phyloP scores from a whole-genome alignment of 1,140 invertebrate genomes.

The Gonatopus flavifemur region DNA sequence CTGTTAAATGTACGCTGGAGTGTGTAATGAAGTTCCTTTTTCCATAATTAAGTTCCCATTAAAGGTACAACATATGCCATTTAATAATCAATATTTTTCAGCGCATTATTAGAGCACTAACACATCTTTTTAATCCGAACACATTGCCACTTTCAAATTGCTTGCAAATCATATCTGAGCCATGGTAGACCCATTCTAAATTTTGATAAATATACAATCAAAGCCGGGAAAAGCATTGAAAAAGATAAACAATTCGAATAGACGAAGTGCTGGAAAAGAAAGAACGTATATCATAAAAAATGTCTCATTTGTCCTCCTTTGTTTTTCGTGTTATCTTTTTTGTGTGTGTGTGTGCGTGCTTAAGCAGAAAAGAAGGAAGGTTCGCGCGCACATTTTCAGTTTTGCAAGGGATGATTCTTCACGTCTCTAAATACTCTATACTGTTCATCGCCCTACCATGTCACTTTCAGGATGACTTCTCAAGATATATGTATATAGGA shows the following conservation, averaged over 20 bases:
- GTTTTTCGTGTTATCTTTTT: too few species aligned
- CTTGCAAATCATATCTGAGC: constrained; percentile 68
- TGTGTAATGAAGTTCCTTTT: too few species aligned
- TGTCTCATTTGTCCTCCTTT: too few species aligned
- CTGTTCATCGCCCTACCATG: constrained; percentile 9
- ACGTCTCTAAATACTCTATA: constrained; percentile 23
- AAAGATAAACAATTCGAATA: constrained; percentile 23
- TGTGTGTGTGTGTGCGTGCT: background rate
- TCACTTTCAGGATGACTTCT: constrained; percentile 11
- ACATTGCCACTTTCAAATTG: constrained; percentile 67
- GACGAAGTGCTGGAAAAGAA: constrained; percentile 26
- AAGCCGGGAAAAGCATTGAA: constrained; percentile 49
- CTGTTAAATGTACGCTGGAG: constrained; percentile 8
- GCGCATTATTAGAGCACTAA: constrained; percentile 33
- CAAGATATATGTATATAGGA: constrained; percentile 19
- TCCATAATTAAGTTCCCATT: constrained; percentile 2
- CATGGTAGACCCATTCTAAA: constrained; percentile 59
- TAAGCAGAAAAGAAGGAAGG: constrained; percentile 14
- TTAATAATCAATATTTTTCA: constrained; percentile 32
- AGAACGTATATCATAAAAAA: too few species aligned
- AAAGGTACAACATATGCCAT: background rate
- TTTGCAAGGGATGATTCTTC: too few species aligned
- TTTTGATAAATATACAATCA: constrained; percentile 41
- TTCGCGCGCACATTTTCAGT: constrained; percentile 11
- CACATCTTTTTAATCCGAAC: constrained; percentile 45